Evolutionary conservation across 53 echinoderm and acorn worm genomes (phyloP), one percentile per base, ranked within the genome.

Genomic region (Antedon mediterranea): DNA sequence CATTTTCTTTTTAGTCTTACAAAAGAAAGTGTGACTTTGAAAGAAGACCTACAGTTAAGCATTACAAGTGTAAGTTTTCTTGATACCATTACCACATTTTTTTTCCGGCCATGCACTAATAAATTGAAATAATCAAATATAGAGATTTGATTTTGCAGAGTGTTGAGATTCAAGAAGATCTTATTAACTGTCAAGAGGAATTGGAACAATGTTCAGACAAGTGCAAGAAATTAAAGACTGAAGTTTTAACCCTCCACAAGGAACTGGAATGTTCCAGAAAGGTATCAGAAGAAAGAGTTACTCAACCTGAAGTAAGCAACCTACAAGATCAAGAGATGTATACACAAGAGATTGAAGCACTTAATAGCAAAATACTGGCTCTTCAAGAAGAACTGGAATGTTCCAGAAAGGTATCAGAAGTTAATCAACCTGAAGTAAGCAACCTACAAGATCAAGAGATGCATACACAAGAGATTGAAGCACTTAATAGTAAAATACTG

Each of bases 1-100:
- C 37, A 37, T 79, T 20, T 79, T 27, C 18, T 71, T 31, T 80
- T 30, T 8, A 80, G 80, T 28, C 80, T 80, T 11, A 80, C 72
- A 14, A 37, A 72, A 11, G 72, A 71, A 31, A 72, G 72, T 32
- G 29, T 23, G 3, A 33, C 72, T 29, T 30, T 80, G n/a, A 80
- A 80, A 30, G 80, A 71, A 30, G 80, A 80, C 80, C 34, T 80
- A 0, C 72, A 80, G 37, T 72, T 72, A 72, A 80, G 80, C 71
- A 80, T 80, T 27, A 80, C 72, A 32, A 72, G 80, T 80, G 80
- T 80, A 72, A 73, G 80, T 80, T 37, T 11, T n/a, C n/a, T n/a
- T n/a, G n/a, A n/a, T n/a, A n/a, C n/a, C n/a, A n/a, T n/a, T n/a
- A n/a, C n/a, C n/a, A n/a, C n/a, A n/a, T n/a, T n/a, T n/a, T n/a